Conservation (phyloP, 2,113 vertebrate species). For the Riparia riparia region DNA sequence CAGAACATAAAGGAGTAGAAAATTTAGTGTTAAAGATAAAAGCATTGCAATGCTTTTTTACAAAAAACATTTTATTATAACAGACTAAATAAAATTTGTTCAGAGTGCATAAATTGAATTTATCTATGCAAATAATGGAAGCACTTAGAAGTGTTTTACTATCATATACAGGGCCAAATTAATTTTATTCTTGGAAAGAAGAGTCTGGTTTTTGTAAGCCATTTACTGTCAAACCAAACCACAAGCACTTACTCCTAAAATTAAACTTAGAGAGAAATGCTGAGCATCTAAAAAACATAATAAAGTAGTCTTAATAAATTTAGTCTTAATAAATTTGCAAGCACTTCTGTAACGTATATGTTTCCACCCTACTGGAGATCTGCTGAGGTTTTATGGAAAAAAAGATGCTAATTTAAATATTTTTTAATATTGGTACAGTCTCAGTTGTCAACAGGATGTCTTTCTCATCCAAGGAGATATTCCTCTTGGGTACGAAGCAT, state of each 20-base stretch:
- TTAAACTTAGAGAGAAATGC: background rate
- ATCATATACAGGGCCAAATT: background rate
- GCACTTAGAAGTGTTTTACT: background rate
- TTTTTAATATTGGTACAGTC: background rate
- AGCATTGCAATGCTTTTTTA: fast-evolving
- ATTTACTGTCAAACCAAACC: background rate
- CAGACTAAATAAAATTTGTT: background rate
- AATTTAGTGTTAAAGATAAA: background rate
- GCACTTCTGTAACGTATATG: background rate
- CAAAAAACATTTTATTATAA: background rate
- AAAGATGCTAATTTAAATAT: background rate
- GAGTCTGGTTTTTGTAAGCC: background rate
- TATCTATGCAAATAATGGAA: background rate
- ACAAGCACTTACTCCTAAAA: background rate
- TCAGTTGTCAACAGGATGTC: background rate
- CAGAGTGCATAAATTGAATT: background rate
- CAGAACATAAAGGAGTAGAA: background rate
- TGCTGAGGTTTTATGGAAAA: background rate
- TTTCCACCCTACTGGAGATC: background rate
- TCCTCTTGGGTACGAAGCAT: background rate
- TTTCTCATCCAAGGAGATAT: background rate
- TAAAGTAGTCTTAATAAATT: background rate
- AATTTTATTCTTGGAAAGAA: constrained; percentile 8
- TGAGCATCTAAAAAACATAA: background rate
- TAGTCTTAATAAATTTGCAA: background rate